Evolutionary conservation across 2,797 vertebrate genomes (phyloP).

Genomic region (Schizopygopsis pylzovi): DNA sequence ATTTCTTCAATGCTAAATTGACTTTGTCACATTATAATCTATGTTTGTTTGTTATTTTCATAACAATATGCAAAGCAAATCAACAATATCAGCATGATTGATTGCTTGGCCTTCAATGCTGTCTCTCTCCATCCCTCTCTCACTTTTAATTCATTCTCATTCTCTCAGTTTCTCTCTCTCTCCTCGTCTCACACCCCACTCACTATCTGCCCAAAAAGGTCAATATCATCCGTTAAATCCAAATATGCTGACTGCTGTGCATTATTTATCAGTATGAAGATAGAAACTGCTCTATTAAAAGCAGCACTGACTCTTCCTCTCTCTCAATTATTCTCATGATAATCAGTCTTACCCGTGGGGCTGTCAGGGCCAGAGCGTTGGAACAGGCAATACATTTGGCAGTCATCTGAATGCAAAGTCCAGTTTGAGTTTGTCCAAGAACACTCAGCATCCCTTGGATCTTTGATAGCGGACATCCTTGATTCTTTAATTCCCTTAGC

Average conservation of each 20-base stretch:
- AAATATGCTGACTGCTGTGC: conserved; percentile 79
- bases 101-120: conserved; percentile 51
- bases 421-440: conserved; percentile 40
- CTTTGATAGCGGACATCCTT: conserved; percentile 9
- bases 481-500: conserved; percentile 41
- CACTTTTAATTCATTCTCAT: conserved; percentile 18
- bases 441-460: not conserved
- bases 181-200: conserved; percentile 39
- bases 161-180: conserved; percentile 39
- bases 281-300: conserved; percentile 78
- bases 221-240: conserved; percentile 80
- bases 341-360: conserved; percentile 63
- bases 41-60: conserved; percentile 46
- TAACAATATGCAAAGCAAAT: conserved; percentile 57
- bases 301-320: conserved; percentile 73
- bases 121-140: conserved; percentile 33
- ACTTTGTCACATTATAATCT: conserved; percentile 52
- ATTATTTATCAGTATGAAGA: conserved; percentile 77
- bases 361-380: conserved; percentile 51
- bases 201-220: conserved; percentile 72
- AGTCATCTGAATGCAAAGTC: conserved; percentile 39
- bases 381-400: conserved; percentile 55
- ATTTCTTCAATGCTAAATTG: conserved; percentile 41
- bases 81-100: conserved; percentile 54
- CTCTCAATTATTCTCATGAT: conserved; percentile 74